phyloP scores from a whole-genome alignment of 2,113 vertebrate species.

The Dinomys branickii region DNA sequence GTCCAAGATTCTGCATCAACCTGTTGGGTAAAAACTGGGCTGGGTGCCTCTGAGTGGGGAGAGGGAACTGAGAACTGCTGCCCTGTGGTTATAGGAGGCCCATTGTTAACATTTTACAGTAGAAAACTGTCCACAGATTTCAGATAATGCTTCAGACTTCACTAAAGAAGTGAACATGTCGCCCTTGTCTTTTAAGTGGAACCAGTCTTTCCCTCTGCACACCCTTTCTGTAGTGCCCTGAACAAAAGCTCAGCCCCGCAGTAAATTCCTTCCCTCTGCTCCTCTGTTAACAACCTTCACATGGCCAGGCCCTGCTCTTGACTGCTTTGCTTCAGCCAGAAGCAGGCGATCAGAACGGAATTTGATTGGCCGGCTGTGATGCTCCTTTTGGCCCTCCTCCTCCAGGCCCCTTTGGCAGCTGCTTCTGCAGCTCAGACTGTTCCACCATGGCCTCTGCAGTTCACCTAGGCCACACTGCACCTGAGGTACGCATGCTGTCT shows the following conservation, averaged over 20 bases:
- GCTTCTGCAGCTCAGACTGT: not conserved
- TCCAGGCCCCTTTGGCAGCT: not conserved
- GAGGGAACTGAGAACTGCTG: not conserved
- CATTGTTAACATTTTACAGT: not conserved
- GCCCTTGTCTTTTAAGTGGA: not conserved
- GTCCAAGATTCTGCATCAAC: not conserved
- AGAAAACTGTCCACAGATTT: constrained; percentile 34
- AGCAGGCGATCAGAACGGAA: not conserved
- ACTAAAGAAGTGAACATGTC: not conserved
- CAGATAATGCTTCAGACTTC: not conserved
- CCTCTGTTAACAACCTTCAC: not conserved
- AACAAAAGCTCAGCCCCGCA: not conserved
- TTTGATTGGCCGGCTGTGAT: not conserved
- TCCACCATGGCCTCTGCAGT: not conserved
- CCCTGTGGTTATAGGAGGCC: not conserved
- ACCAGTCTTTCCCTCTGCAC: not conserved
- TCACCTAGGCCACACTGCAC: not conserved
- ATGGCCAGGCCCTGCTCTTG: not conserved
- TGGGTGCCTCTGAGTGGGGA: not conserved
- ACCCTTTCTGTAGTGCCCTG: not conserved
- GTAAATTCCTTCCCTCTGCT: not conserved
- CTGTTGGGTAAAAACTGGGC: not conserved
- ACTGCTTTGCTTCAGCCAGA: not conserved
- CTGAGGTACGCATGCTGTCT: not conserved
- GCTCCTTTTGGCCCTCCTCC: not conserved